Evolutionary conservation across 2,888 invertebrate genomes (phyloP).

Genomic region (Cylindroiulus punctatus): DNA sequence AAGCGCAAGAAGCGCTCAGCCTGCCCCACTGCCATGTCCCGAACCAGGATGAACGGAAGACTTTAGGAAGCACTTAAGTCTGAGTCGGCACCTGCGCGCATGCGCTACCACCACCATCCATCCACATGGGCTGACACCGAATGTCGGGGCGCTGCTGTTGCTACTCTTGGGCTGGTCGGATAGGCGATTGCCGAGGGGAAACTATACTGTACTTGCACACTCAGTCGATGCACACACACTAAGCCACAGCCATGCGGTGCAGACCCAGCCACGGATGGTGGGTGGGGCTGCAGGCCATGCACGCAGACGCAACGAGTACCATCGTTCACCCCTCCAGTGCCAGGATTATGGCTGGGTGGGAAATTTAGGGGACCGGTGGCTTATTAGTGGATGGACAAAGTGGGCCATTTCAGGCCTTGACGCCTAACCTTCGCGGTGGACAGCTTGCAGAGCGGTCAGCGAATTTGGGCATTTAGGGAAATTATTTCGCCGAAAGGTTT

Average conservation of each 20-base stretch:
- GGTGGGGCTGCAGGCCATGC: not conserved
- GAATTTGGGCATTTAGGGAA: not conserved
- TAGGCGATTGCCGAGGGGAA: not conserved
- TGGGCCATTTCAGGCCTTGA: not conserved
- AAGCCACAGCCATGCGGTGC: not conserved
- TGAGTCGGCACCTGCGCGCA: slow-evolving; percentile 42
- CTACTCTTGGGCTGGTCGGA: not conserved
- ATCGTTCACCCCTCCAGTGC: not conserved
- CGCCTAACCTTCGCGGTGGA: not conserved
- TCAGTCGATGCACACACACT: slow-evolving; percentile 39
- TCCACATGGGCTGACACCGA: not conserved
- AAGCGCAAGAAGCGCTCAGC: not conserved
- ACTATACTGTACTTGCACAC: not conserved
- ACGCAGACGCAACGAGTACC: slow-evolving; percentile 5
- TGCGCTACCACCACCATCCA: slow-evolving; percentile 39
- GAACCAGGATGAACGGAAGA: slow-evolving; percentile 42
- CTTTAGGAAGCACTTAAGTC: slow-evolving; percentile 26
- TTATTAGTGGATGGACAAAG: not conserved
- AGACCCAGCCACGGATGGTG: not conserved
- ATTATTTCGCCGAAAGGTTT: not conserved
- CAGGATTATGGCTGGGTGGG: too few species aligned
- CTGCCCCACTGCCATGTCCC: slow-evolving; percentile 50
- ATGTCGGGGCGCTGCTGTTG: not conserved
- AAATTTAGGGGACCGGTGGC: not conserved
- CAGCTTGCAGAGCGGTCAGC: not conserved